phyloP scores from a whole-genome alignment of 2,888 invertebrate species.

The Himalopsyche japonica region DNA sequence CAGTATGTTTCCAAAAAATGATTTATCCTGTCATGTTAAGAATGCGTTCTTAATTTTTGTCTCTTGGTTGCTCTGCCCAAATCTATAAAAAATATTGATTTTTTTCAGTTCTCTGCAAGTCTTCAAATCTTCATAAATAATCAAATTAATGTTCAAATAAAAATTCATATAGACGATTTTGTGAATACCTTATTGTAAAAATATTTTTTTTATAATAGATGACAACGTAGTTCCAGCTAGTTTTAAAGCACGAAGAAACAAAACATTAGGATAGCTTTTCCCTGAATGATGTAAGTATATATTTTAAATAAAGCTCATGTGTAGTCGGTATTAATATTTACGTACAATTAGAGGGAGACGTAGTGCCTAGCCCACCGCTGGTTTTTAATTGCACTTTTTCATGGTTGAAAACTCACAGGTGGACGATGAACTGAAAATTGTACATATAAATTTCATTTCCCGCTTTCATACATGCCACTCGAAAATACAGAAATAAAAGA shows the following conservation, averaged over 20 bases:
- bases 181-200: too few species aligned
- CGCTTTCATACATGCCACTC: background rate
- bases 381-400: slow-evolving; percentile 10
- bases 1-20: too few species aligned
- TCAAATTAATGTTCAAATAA: too few species aligned
- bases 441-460: background rate
- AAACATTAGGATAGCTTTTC: background rate
- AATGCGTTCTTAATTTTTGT: too few species aligned
- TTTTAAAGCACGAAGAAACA: background rate
- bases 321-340: background rate
- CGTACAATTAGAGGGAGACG: background rate
- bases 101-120: too few species aligned
- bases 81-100: too few species aligned
- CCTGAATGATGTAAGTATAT: background rate
- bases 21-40: too few species aligned
- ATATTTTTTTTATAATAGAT: background rate
- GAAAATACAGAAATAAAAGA: slow-evolving; percentile 1
- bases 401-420: slow-evolving; percentile 1
- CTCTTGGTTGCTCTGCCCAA: too few species aligned
- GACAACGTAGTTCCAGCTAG: background rate
- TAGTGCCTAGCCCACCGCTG: background rate
- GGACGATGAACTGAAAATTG: slow-evolving; percentile 5
- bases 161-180: too few species aligned
- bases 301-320: background rate
- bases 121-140: too few species aligned